Percentiles rank a stretch among this genome's conserved stretches.
Evolutionary conservation across 2,888 invertebrate genomes (phyloP).

Genomic region (Corythucha ciliata): DNA sequence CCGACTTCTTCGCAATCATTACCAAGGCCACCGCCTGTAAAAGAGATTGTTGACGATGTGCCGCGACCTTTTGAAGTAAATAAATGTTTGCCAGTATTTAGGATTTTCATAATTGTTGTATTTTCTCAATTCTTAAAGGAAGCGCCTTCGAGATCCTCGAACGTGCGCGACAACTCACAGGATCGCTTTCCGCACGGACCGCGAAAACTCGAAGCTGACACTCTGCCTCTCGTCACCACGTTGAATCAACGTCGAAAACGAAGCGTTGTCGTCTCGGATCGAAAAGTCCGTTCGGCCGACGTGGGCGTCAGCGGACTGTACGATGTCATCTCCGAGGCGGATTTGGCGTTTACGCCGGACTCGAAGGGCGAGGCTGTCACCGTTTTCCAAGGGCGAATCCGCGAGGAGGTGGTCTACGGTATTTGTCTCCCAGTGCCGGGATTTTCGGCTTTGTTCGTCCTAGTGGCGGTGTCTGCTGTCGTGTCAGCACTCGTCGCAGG

Average conservation of each 20-base stretch:
- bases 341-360: slow-evolving; percentile 80
- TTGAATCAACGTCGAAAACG: slow-evolving; percentile 51
- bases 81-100: neutral
- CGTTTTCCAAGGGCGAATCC: slow-evolving; percentile 76
- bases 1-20: no score
- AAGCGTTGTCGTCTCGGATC: slow-evolving; percentile 55
- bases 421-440: slow-evolving; percentile 84
- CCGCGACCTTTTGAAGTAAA: slow-evolving; percentile 35
- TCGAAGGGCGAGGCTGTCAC: slow-evolving; percentile 70
- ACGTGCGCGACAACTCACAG: slow-evolving; percentile 37
- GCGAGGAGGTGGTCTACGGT: slow-evolving; percentile 80
- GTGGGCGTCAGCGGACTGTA: slow-evolving; percentile 84
- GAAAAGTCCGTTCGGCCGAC: slow-evolving; percentile 71
- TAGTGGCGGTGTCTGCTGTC: slow-evolving; percentile 77
- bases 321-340: slow-evolving; percentile 85
- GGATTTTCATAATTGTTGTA: no score
- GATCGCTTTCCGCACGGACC: slow-evolving; percentile 71
- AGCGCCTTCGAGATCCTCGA: slow-evolving; percentile 37
- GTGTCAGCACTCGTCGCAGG: slow-evolving; percentile 80
- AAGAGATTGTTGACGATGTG: slow-evolving; percentile 36
- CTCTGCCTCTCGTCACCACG: slow-evolving; percentile 39
- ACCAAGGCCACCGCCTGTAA: slow-evolving; percentile 28
- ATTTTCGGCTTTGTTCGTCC: slow-evolving; percentile 78
- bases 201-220: slow-evolving; percentile 46
- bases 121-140: slow-evolving; percentile 36